Percentiles rank a stretch among this genome's conserved stretches.
Evolutionary conservation across 2,797 vertebrate species (phyloP).

Genomic region (Aythya fuligula): DNA sequence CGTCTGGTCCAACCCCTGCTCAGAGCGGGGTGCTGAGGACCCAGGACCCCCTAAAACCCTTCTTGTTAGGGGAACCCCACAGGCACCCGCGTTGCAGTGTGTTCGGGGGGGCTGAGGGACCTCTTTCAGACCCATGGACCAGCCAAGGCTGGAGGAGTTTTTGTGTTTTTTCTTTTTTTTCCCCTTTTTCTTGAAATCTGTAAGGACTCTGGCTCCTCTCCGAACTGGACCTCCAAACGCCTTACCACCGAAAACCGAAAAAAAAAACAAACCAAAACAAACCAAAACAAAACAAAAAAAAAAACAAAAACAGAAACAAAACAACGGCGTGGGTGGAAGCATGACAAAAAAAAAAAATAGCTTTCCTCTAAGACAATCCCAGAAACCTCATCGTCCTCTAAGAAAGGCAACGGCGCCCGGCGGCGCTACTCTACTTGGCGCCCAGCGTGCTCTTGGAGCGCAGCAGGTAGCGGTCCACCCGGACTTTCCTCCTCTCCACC

Average conservation of each 20-base stretch:
- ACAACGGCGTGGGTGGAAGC: neutral
- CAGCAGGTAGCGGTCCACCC: slow-evolving; percentile 87
- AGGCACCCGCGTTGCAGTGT: neutral
- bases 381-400: slow-evolving; percentile 28
- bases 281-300: neutral
- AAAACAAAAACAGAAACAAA: neutral
- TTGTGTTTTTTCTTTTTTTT: neutral
- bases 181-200: neutral
- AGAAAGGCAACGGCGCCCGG: slow-evolving; percentile 44
- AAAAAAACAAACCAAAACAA: too few relatives aligned
- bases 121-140: neutral
- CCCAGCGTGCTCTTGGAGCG: slow-evolving; percentile 87
- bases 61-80: neutral
- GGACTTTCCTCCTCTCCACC: slow-evolving; percentile 75
- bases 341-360: slow-evolving; percentile 41
- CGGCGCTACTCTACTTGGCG: slow-evolving; percentile 72
- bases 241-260: neutral
- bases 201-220: slow-evolving; percentile 55
- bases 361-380: slow-evolving; percentile 47
- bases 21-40: neutral
- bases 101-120: neutral
- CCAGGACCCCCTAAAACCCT: neutral
- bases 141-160: neutral
- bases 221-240: slow-evolving; percentile 38
- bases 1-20: too few relatives aligned